phyloP scores from a whole-genome alignment of 2,888 invertebrate genomes.

The Myopa testacea region DNA sequence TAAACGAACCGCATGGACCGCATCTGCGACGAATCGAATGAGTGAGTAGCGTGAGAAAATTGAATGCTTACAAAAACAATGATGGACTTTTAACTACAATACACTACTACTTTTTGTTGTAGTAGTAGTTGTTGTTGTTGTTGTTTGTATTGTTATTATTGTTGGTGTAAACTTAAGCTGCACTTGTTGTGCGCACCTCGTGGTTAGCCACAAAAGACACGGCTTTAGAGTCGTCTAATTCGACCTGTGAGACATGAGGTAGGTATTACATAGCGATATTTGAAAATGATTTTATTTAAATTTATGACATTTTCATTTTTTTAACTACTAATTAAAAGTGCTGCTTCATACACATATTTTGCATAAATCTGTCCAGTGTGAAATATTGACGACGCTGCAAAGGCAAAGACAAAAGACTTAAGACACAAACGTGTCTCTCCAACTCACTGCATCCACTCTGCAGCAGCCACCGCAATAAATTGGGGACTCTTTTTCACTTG shows the following conservation, averaged over 20 bases:
- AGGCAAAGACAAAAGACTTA: conserved; percentile 12
- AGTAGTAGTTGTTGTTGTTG: background rate
- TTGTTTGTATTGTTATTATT: background rate
- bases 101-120: background rate
- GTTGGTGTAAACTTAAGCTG: background rate
- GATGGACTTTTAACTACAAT: background rate
- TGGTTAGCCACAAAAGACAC: background rate
- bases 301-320: background rate
- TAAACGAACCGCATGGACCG: conserved; percentile 56
- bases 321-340: background rate
- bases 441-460: background rate
- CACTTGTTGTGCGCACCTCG: background rate
- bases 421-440: conserved; percentile 3
- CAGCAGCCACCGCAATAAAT: background rate
- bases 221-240: background rate
- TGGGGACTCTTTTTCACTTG: background rate
- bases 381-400: background rate
- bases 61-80: conserved; percentile 45
- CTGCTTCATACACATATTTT: background rate
- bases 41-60: conserved; percentile 65
- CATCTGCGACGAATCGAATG: conserved; percentile 50
- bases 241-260: background rate
- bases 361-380: no score
- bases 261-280: no score
- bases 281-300: background rate